phyloP scores from a whole-genome alignment of 1,140 invertebrate species.

The Drosophila eugracilis region DNA sequence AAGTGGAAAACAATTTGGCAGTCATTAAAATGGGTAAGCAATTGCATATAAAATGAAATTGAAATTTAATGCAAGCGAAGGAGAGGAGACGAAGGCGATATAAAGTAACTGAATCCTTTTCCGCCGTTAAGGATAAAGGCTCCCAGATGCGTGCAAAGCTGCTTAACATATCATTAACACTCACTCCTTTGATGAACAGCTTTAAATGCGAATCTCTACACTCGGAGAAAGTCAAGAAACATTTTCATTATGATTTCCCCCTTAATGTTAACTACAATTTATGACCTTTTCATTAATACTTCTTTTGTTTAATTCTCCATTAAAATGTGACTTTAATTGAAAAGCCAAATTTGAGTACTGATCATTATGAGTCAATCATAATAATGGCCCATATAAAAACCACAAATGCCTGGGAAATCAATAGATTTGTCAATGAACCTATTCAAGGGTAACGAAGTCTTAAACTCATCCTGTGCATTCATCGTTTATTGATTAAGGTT shows the following conservation, averaged over 20 bases:
- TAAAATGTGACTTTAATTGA: background rate
- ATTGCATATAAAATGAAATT: constrained; percentile 57
- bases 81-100: background rate
- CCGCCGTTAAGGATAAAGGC: constrained; percentile 14
- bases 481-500: constrained; percentile 27
- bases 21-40: constrained; percentile 59
- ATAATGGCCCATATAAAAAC: constrained; percentile 8
- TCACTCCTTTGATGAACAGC: background rate
- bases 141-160: constrained; percentile 5
- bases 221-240: constrained; percentile 1
- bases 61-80: constrained; percentile 27
- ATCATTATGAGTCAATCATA: constrained; percentile 1
- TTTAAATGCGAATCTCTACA: background rate
- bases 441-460: background rate
- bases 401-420: constrained; percentile 8
- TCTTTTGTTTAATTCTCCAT: no score
- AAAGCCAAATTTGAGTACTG: background rate
- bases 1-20: constrained; percentile 55
- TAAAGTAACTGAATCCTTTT: constrained; percentile 34
- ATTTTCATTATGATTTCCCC: no score
- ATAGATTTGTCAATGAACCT: constrained; percentile 1
- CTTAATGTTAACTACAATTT: no score
- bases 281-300: no score
- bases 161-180: constrained; percentile 38
- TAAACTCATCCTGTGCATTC: constrained; percentile 15